A percentile compares a stretch with the other conserved stretches of the same genome.
Evolutionary conservation across 2,797 vertebrate genomes (phyloP).

Genomic region (Pseudomugil gertrudae): DNA sequence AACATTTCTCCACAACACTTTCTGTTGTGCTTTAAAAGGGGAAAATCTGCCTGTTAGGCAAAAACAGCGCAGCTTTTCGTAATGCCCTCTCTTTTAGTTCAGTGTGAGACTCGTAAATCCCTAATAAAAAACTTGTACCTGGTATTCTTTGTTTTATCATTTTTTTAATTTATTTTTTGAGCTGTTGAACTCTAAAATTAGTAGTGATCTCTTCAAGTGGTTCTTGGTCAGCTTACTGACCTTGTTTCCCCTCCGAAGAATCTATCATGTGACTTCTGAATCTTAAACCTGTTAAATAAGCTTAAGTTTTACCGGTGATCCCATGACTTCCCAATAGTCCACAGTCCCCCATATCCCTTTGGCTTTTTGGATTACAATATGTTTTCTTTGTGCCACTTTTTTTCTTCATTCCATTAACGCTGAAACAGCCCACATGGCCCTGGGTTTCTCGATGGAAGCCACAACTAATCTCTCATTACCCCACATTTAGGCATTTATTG

Average conservation of each 20-base stretch:
- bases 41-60: conserved; percentile 4
- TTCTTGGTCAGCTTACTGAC: conserved; percentile 75
- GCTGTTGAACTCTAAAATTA: conserved; percentile 59
- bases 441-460: conserved; percentile 62
- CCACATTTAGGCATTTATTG: conserved; percentile 63
- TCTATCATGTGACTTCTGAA: conserved; percentile 81
- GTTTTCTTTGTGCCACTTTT: conserved; percentile 69
- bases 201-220: conserved; percentile 72
- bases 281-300: conserved; percentile 80
- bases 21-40: conserved; percentile 18
- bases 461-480: conserved; percentile 75
- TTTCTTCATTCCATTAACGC: conserved; percentile 46
- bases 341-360: conserved; percentile 49
- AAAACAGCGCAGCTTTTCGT: neutral
- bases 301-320: conserved; percentile 74
- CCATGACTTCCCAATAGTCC: conserved; percentile 81
- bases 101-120: neutral
- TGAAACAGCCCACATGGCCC: conserved; percentile 44
- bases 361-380: conserved; percentile 67
- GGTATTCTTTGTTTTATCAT: conserved; percentile 45
- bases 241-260: conserved; percentile 46
- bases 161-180: neutral
- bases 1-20: conserved; percentile 25
- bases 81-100: neutral
- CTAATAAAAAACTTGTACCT: conserved; percentile 14